Evolutionary conservation across 2,888 invertebrate genomes (phyloP).

Genomic region (Schizotus pectinicornis): DNA sequence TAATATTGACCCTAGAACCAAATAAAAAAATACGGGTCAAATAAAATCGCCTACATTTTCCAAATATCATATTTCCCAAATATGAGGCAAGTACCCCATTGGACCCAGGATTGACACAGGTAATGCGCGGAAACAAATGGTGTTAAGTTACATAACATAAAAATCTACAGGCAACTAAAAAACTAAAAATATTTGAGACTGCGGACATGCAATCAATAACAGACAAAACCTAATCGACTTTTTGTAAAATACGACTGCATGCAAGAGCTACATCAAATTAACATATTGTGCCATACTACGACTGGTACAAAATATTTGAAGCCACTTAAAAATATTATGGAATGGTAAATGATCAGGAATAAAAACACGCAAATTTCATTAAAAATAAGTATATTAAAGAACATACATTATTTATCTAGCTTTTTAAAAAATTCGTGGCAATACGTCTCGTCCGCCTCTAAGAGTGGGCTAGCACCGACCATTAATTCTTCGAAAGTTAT

Average conservation of each 20-base stretch:
- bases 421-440: constrained; percentile 66
- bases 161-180: not conserved
- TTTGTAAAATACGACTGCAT: constrained; percentile 14
- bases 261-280: constrained; percentile 16
- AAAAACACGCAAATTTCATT: constrained; percentile 13
- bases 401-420: constrained; percentile 42
- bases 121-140: too few relatives aligned
- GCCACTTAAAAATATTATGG: constrained; percentile 17
- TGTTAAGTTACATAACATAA: not conserved
- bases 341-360: constrained; percentile 18
- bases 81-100: not conserved
- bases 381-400: constrained; percentile 5
- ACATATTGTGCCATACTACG: constrained; percentile 28
- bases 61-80: too few relatives aligned
- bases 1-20: too few relatives aligned
- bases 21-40: too few relatives aligned
- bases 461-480: constrained; percentile 60
- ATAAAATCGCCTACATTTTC: too few relatives aligned
- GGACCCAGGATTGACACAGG: too few relatives aligned
- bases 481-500: constrained; percentile 69
- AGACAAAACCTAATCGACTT: constrained; percentile 3
- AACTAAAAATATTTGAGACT: not conserved
- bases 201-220: constrained; percentile 16
- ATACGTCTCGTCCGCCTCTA: constrained; percentile 63
- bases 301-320: constrained; percentile 17